Evolutionary conservation across 2,113 vertebrate species (phyloP), one percentile per base, ranked within the genome.

Genomic region (Mugil cephalus): DNA sequence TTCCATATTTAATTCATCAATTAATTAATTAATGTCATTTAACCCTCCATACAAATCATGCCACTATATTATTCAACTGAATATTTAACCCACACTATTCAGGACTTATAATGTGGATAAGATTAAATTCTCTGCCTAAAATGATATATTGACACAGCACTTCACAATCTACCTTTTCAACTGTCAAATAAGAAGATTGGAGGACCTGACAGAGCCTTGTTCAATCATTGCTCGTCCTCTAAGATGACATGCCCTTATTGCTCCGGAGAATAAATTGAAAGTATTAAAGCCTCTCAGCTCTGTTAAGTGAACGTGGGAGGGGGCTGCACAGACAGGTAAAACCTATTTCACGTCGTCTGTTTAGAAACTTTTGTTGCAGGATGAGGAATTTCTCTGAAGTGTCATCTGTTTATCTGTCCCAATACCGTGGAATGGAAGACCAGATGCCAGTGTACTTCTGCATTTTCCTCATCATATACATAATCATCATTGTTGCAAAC

Each of bases 391-490:
- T 52, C 30, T 77, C 88, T 55, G 21, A 48, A 0, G 56, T 81
- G 8, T 86, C 72, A 2, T 75, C 58, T 24, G 58, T 92, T 30
- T 11, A 77, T 56, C 45, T 91, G 7, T 47, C 83, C 56, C 62
- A 52, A 10, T 89, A 82, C 58, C 17, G 74, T 53, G 60, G 70
- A 13, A 83, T 91, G 80, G 78, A 86, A 0, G 38, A 46, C 10
- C 35, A 77, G 21, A 88, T 68, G 45, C 19, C 64, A 14, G 0
- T 88, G 11, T 88, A 88, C 39, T 81, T 92, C 9, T 35, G 58
- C n/a, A 18, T 87, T 12, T 89, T 91, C 43, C 42, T 90, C 5
- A 24, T 88, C 4, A 14, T 85, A 10, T 92, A 91, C 42, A 14
- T 82, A 4, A 30, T 19, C 19, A 80, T 87, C 12, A 13, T 91